Percentiles rank a stretch among this genome's conserved stretches.
These are phyloP conservation scores for Kryphioiulus occultus DNA, from an alignment of 2,888 invertebrate genomes.

Conservation along the genomic window DNA sequence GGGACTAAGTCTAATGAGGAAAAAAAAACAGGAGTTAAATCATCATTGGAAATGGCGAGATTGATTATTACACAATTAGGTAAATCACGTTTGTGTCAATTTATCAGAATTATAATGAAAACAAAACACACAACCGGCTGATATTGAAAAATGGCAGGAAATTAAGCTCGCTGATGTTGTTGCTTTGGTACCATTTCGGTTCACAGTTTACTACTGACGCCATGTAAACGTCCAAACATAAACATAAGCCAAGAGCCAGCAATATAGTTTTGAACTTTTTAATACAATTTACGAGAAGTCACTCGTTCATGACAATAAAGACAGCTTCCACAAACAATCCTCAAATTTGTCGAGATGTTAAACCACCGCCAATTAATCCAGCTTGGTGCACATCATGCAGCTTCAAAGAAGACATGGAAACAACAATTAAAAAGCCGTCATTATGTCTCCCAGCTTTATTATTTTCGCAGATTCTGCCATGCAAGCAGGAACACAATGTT, in stretches of 20 bases:
- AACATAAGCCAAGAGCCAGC: neutral
- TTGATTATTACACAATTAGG: too few relatives aligned
- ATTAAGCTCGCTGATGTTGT: too few relatives aligned
- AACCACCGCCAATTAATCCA: neutral
- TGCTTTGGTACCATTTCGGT: too few relatives aligned
- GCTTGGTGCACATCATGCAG: neutral
- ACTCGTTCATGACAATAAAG: neutral
- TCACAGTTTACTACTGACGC: too few relatives aligned
- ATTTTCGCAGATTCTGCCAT: conserved; percentile 3
- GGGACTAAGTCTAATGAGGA: too few relatives aligned
- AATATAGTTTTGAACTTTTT: neutral
- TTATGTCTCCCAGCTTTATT: neutral
- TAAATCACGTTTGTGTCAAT: too few relatives aligned
- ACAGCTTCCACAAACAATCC: neutral
- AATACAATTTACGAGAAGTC: neutral
- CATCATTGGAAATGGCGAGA: too few relatives aligned
- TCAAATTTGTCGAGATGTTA: neutral
- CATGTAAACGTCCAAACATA: too few relatives aligned
- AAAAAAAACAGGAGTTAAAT: too few relatives aligned
- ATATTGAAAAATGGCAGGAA: too few relatives aligned
- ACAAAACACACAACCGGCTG: too few relatives aligned
- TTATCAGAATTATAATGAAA: too few relatives aligned
- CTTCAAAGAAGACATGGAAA: neutral
- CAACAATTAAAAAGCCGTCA: conserved; percentile 1
- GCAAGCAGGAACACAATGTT: neutral